phyloP scores from a whole-genome alignment of 2,888 invertebrate genomes.

The Eucera pruinosa region DNA sequence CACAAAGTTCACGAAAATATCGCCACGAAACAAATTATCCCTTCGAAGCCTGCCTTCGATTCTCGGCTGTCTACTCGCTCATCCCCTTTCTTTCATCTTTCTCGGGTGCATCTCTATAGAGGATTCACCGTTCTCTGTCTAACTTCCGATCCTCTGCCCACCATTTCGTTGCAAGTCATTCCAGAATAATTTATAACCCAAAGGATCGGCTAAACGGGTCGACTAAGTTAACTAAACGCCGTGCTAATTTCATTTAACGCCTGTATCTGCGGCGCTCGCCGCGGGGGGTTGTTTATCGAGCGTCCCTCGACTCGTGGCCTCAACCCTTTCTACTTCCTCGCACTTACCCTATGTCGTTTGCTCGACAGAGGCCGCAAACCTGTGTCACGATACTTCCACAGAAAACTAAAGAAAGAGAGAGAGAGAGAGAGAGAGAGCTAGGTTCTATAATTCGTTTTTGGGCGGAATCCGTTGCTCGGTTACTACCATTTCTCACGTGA shows the following conservation, averaged over 20 bases:
- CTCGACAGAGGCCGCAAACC: background rate
- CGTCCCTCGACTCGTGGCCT: slow-evolving; percentile 47
- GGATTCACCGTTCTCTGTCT: slow-evolving; percentile 17
- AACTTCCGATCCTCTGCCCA: slow-evolving; percentile 34
- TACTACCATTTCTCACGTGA: slow-evolving; percentile 59
- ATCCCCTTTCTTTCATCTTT: slow-evolving; percentile 23
- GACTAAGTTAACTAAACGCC: slow-evolving; percentile 81
- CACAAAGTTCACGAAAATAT: slow-evolving; percentile 53
- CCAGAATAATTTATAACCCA: slow-evolving; percentile 82
- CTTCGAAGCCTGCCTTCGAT: slow-evolving; percentile 36
- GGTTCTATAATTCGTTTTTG: slow-evolving; percentile 61
- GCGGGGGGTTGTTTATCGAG: slow-evolving; percentile 79
- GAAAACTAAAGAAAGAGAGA: slow-evolving; percentile 40
- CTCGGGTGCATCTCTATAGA: background rate
- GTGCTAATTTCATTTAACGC: slow-evolving; percentile 83
- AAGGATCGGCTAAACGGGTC: slow-evolving; percentile 79
- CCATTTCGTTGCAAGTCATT: slow-evolving; percentile 79
- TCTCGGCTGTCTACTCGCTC: slow-evolving; percentile 49
- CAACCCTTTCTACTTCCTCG: slow-evolving; percentile 22
- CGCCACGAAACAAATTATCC: slow-evolving; percentile 49
- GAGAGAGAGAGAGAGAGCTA: too few species aligned
- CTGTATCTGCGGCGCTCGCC: slow-evolving; percentile 69
- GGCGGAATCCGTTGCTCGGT: slow-evolving; percentile 60
- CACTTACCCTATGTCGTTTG: slow-evolving; percentile 19
- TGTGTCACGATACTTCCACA: slow-evolving; percentile 5